Conservation (phyloP, 2,888 invertebrate genomes). For the Hecatera dysodea region DNA sequence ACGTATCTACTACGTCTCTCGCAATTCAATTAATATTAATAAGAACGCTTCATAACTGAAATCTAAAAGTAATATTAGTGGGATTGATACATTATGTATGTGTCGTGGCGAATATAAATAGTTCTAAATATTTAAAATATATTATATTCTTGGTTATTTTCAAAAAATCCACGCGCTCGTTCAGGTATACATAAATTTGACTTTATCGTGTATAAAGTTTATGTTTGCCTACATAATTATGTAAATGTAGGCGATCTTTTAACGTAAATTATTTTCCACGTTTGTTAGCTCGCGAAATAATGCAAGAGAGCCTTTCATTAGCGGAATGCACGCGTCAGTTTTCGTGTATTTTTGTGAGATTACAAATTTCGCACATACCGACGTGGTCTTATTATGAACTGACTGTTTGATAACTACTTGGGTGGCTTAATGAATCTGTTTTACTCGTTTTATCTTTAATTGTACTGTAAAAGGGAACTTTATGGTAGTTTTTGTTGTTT, state of each 20-base stretch:
- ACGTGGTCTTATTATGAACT: slow-evolving; percentile 59
- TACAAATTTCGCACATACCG: slow-evolving; percentile 73
- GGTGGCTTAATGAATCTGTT: slow-evolving; percentile 23
- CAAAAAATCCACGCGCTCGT: slow-evolving; percentile 75
- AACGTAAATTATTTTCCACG: slow-evolving; percentile 85
- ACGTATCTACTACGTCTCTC: slow-evolving; percentile 28
- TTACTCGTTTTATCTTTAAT: slow-evolving; percentile 26
- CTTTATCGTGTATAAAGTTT: slow-evolving; percentile 87
- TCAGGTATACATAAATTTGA: slow-evolving; percentile 84
- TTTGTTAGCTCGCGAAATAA: slow-evolving; percentile 81
- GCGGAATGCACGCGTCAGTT: slow-evolving; percentile 79
- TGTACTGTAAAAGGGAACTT: not conserved
- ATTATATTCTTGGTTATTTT: slow-evolving; percentile 62
- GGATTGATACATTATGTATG: slow-evolving; percentile 43
- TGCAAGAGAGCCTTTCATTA: slow-evolving; percentile 82
- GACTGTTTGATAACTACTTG: slow-evolving; percentile 32
- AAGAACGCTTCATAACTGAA: slow-evolving; percentile 15
- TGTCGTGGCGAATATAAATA: slow-evolving; percentile 36
- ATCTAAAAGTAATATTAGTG: slow-evolving; percentile 28
- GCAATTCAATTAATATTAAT: slow-evolving; percentile 40
- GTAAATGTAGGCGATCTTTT: slow-evolving; percentile 84
- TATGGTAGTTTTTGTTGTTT: not conserved
- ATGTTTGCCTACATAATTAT: slow-evolving; percentile 87
- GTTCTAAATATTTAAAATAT: slow-evolving; percentile 68
- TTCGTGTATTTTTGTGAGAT: slow-evolving; percentile 80